These are phyloP conservation scores for Barnardius zonarius DNA, from an alignment of 2,113 vertebrate genomes.

Conservation along the genomic window DNA sequence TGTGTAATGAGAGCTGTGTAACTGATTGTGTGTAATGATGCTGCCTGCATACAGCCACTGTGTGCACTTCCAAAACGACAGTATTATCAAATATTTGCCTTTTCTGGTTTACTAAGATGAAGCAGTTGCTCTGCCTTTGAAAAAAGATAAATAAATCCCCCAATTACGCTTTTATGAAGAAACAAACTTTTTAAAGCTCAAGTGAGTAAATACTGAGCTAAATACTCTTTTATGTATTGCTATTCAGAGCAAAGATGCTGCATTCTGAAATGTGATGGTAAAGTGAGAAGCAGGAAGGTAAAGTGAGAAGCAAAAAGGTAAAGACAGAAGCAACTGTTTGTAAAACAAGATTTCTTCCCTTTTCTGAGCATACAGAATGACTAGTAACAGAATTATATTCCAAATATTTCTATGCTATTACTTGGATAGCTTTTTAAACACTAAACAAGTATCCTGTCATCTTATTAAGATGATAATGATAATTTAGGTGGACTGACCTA, in stretches of 20 bases:
- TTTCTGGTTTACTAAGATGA: not conserved
- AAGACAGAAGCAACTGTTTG: not conserved
- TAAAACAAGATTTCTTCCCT: not conserved
- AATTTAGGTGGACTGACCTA: not conserved
- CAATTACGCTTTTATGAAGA: conserved; percentile 2
- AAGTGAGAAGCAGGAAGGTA: not conserved
- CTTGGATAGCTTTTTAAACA: not conserved
- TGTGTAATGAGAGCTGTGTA: not conserved
- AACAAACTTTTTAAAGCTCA: conserved; percentile 7
- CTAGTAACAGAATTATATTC: not conserved
- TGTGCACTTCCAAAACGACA: not conserved
- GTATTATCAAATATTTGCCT: not conserved
- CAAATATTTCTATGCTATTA: not conserved
- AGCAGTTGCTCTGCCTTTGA: not conserved
- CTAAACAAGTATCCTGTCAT: not conserved
- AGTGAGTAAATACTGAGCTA: conserved; percentile 1
- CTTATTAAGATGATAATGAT: not conserved
- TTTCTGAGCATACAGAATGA: not conserved
- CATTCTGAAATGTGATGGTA: not conserved
- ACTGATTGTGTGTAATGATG: not conserved
- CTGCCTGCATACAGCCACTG: not conserved
- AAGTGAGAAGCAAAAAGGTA: not conserved
- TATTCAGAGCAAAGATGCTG: not conserved
- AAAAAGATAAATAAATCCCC: not conserved
- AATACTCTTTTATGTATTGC: not conserved